Evolutionary conservation across 1,140 invertebrate genomes (phyloP).

Genomic region (Drosophila kepulauana): DNA sequence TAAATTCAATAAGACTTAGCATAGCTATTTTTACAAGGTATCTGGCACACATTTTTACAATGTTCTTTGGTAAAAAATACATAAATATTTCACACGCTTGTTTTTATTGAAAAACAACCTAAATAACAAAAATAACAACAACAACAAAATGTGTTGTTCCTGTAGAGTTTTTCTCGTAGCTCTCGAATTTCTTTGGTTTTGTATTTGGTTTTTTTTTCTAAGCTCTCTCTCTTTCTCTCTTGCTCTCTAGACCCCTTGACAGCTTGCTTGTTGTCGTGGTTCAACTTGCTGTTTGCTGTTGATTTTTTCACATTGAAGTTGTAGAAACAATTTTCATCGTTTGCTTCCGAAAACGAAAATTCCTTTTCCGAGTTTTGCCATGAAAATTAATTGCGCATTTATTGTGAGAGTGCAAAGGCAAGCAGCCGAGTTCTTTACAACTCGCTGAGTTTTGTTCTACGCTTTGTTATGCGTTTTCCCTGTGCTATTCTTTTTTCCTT

Average conservation of each 20-base stretch:
- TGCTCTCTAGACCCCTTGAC: not conserved
- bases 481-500: slow-evolving; percentile 1
- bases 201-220: slow-evolving; percentile 12
- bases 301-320: slow-evolving; percentile 67
- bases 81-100: slow-evolving; percentile 72
- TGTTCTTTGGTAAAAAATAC: slow-evolving; percentile 37
- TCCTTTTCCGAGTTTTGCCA: slow-evolving; percentile 63
- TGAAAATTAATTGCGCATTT: slow-evolving; percentile 83
- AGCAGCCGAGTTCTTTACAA: slow-evolving; percentile 47
- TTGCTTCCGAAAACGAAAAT: slow-evolving; percentile 50
- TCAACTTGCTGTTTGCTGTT: slow-evolving; percentile 21
- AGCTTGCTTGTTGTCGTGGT: slow-evolving; percentile 37
- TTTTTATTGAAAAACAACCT: slow-evolving; percentile 48
- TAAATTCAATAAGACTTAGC: not conserved
- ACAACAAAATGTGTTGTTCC: slow-evolving; percentile 32
- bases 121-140: slow-evolving; percentile 13
- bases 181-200: slow-evolving; percentile 11
- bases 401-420: slow-evolving; percentile 51
- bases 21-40: not conserved
- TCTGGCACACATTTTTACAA: slow-evolving; percentile 2
- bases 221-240: not conserved
- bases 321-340: slow-evolving; percentile 63
- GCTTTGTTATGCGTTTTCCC: slow-evolving; percentile 15
- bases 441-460: slow-evolving; percentile 47
- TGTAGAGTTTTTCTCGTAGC: slow-evolving; percentile 8